Evolutionary conservation across 2,113 vertebrate genomes (phyloP).

Genomic region (Corapipo altera): DNA sequence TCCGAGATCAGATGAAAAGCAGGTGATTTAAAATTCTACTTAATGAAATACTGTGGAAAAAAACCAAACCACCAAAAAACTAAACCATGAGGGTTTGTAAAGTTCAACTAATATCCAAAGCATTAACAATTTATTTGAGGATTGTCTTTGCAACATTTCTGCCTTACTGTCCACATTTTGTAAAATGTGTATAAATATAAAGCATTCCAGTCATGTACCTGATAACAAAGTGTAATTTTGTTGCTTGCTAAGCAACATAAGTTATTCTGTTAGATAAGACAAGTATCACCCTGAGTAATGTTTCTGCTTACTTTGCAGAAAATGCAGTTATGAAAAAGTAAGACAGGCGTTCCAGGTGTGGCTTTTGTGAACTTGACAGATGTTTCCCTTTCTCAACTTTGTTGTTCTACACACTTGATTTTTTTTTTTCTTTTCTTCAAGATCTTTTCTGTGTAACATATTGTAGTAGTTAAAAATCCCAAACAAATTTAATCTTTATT

Average conservation of each 20-base stretch:
- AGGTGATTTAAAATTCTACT: neutral
- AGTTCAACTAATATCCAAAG: neutral
- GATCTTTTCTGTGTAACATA: neutral
- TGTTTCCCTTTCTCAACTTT: neutral
- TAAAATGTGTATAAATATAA: neutral
- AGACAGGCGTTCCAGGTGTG: neutral
- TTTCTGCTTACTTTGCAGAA: neutral
- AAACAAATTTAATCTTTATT: neutral
- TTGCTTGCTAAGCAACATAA: neutral
- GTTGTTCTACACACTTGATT: accelerated
- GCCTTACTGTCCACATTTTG: neutral
- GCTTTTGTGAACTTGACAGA: neutral
- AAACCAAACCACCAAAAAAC: neutral
- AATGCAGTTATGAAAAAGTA: neutral
- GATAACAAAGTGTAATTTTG: neutral
- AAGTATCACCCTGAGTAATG: neutral
- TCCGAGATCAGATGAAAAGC: neutral
- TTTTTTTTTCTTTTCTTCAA: neutral
- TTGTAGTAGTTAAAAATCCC: neutral
- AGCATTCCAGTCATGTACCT: neutral
- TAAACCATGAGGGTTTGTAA: accelerated
- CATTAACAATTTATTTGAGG: neutral
- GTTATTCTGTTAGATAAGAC: neutral
- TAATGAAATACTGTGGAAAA: neutral
- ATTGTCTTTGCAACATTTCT: neutral